Evolutionary conservation across 1,140 invertebrate genomes (phyloP).

Genomic region (Drosophila parabipectinata): DNA sequence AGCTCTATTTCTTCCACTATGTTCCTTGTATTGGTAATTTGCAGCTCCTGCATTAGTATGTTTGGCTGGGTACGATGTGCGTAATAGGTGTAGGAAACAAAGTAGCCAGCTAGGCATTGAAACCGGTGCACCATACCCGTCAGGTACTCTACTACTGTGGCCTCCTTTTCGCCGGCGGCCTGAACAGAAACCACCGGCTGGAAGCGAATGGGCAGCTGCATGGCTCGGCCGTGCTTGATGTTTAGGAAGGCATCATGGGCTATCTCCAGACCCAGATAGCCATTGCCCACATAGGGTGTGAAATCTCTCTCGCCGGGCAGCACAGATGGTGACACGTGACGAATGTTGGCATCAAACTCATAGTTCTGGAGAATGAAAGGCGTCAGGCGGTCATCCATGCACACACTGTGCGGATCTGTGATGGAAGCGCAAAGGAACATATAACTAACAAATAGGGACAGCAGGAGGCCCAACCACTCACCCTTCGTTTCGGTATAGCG

Average conservation of each 20-base stretch:
- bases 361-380: slow-evolving; percentile 86
- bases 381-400: slow-evolving; percentile 87
- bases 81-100: slow-evolving; percentile 89
- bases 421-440: neutral
- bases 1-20: slow-evolving; percentile 85
- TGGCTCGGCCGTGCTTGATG: slow-evolving; percentile 88
- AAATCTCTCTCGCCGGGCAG: slow-evolving; percentile 86
- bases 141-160: slow-evolving; percentile 88
- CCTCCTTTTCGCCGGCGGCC: slow-evolving; percentile 85
- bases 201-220: slow-evolving; percentile 89
- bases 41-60: slow-evolving; percentile 92
- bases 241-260: slow-evolving; percentile 88
- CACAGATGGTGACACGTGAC: slow-evolving; percentile 84
- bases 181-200: slow-evolving; percentile 89
- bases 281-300: slow-evolving; percentile 92
- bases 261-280: slow-evolving; percentile 88
- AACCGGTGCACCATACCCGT: slow-evolving; percentile 89
- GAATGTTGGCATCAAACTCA: slow-evolving; percentile 89
- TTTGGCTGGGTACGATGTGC: slow-evolving; percentile 91
- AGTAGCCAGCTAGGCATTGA: slow-evolving; percentile 88
- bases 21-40: slow-evolving; percentile 90
- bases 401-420: slow-evolving; percentile 86
- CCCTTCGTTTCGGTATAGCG: slow-evolving; percentile 74
- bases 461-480: slow-evolving; percentile 53
- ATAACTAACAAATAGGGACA: no score